Base-by-base conservation (phyloP, 2,888 invertebrate genomes). In the Apantesis nais region DNA sequence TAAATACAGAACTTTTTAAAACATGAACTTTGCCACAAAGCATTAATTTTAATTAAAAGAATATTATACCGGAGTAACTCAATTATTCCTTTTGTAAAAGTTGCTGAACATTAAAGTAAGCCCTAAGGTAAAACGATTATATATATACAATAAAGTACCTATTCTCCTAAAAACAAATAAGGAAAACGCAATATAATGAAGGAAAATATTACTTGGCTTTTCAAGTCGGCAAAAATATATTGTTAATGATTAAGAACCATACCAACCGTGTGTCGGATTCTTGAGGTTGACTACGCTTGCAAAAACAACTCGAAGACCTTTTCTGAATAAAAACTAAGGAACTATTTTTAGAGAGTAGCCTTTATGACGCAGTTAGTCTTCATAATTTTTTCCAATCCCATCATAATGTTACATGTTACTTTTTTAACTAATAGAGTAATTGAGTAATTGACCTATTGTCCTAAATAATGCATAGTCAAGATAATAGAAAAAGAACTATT, bases 31-130 rank as follows among this genome's bases (percentile, higher is more conserved):
- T 52, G 66, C 69, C 66, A 72, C 76, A 61, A 70, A 78, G 64
- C 34, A 66, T 71, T 75, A 39, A 64, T 73, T 70, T 70, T 66
- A 73, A 73, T 62, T 67, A 16, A 63, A 63, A 76, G 60, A 62
- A 39, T 62, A 44, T 58, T 25, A 67, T 60, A 74, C 70, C 61
- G 66, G 70, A 65, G 34, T 61, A 67, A 67, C 37, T 71, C 63
- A 39, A 60, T 79, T 75, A 72, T 73, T 74, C 61, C 67, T 63
- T 71, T 72, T 74, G 70, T 66, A 71, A 66, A 62, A 77, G 74
- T 68, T 78, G 83, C 76, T 83, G 81, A 83, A 75, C 71, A 73
- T 76, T 80, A 74, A 83, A 81, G 81, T 76, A 74, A 81, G 73
- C 73, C 74, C 73, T 71, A 72, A 71, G 60, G 73, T 74, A 73